Evolutionary conservation across 2,797 vertebrate genomes (phyloP).

Genomic region (Peromyscus melanophrys): DNA sequence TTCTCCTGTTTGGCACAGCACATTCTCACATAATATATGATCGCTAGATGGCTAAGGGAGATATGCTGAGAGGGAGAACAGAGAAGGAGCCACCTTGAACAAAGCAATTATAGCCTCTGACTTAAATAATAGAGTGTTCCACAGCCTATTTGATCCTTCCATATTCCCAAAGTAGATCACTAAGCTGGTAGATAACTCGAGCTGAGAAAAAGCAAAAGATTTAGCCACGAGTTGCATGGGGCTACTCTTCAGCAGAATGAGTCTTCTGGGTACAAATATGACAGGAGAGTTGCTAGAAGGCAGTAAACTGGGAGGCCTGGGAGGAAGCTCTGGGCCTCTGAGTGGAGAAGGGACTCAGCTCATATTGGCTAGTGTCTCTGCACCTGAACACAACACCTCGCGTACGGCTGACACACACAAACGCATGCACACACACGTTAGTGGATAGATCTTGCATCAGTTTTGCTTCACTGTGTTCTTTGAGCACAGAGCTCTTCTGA

Average conservation of each 20-base stretch:
- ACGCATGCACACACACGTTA: not conserved
- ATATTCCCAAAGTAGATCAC: not conserved
- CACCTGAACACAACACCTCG: not conserved
- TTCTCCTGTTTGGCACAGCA: not conserved
- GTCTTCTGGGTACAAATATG: not conserved
- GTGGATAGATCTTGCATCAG: not conserved
- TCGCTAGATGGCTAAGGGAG: not conserved
- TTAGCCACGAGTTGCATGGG: not conserved
- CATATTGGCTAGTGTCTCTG: not conserved
- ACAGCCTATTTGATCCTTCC: not conserved
- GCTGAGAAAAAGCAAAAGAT: constrained; percentile 34
- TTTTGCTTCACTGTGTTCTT: not conserved
- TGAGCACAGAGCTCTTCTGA: constrained; percentile 5
- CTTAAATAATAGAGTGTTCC: constrained; percentile 37
- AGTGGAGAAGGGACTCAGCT: constrained; percentile 26
- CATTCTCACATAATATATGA: not conserved
- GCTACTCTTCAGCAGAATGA: not conserved
- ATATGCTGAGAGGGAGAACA: not conserved
- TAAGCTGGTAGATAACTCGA: not conserved
- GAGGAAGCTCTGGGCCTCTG: not conserved
- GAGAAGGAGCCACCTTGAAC: not conserved
- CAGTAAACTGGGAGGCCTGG: not conserved
- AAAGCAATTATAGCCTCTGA: constrained; percentile 21
- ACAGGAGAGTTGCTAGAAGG: not conserved
- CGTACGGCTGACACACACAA: not conserved